Conservation (phyloP, 2,797 vertebrate species). For the Xiphorhynchus erythropygius region DNA sequence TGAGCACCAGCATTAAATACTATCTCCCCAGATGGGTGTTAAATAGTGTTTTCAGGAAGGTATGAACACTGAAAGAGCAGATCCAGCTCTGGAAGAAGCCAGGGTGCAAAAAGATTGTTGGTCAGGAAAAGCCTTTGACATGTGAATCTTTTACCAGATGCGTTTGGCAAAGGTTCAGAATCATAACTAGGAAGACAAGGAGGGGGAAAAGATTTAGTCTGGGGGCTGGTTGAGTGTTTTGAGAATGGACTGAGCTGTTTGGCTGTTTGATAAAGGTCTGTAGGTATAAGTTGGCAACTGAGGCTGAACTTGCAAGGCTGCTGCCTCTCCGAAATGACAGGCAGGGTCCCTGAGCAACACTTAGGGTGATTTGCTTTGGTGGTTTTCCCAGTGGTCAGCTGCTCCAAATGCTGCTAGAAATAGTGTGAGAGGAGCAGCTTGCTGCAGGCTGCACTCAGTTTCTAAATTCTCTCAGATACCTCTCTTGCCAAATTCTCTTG, state of each 20-base stretch:
- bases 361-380: background rate
- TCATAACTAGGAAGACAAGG: background rate
- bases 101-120: background rate
- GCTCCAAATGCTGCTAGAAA: background rate
- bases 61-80: background rate
- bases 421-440: background rate
- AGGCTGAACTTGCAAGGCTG: background rate
- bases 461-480: background rate
- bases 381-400: background rate
- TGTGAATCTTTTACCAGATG: background rate
- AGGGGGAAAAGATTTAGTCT: background rate
- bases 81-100: background rate
- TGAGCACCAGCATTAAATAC: background rate
- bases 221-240: background rate
- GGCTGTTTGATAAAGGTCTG: background rate
- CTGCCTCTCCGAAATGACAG: background rate
- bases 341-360: background rate
- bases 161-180: background rate
- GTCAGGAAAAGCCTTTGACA: background rate
- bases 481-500: slow-evolving; percentile 24
- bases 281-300: background rate
- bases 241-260: background rate
- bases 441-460: background rate
- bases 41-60: background rate
- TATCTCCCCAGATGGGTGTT: background rate